Evolutionary conservation across 2,113 vertebrate genomes (phyloP), one percentile per base, ranked within the genome.

Genomic region (Tonatia bakeri): DNA sequence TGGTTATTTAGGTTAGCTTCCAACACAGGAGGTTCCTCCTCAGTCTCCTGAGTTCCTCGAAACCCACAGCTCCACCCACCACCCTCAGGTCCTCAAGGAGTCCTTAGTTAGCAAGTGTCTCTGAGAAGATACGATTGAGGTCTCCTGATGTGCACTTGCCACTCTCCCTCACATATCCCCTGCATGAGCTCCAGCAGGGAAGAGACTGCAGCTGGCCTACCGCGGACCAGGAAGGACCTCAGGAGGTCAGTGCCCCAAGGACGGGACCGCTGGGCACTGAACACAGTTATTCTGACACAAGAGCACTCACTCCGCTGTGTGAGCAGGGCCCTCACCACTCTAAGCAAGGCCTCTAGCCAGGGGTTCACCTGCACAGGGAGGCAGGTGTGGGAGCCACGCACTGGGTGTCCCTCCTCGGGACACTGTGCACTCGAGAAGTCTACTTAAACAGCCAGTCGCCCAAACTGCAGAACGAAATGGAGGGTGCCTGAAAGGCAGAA

Each of bases 61-160:
- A 77, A n/a, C 64, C 64, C 7, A 15, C 5, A 31, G 28, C 28
- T 15, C 28, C 5, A 1, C 45, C 36, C 5, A 0, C 31, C 4
- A 3, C 19, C 70, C 50, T 79, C 8, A 15, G n/a, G 43, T 33
- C 20, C 47, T 6, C 56, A n/a, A 40, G 73, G 54, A 33, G 82
- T 15, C 17, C 4, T 16, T 28, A 54, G 28, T 87, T 31, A 91
- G n/a, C 26, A 24, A 10, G 3, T 24, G 19, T 56, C 31, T 9
- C 13, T 31, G 36, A 83, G 36, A 22, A 65, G 52, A 19, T 6
- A 26, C 38, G 61, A 69, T 11, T 9, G 3, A 70, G 15, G 43
- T 45, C 33, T n/a, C 4, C 12, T 0, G 33, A 76, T 8, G 3
- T 1, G 3, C 5, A 7, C 47, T 3, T 19, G 17, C 14, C 14